Conservation (phyloP, 2,113 vertebrate genomes). For the Campylorhamphus procurvoides region DNA sequence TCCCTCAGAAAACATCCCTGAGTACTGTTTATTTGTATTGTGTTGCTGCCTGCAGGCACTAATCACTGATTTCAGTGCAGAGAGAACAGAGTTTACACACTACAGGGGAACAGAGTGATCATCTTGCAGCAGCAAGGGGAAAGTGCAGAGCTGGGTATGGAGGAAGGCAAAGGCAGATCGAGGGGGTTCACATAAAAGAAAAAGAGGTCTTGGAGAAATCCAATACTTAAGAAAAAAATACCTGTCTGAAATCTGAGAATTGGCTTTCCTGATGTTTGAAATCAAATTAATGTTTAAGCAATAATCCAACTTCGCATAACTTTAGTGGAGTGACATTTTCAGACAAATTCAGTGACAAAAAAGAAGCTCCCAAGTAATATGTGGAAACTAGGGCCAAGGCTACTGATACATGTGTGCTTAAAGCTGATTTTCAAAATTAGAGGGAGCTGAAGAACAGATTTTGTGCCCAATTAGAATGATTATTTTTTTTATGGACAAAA, state of each 20-base stretch:
- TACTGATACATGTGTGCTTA: neutral
- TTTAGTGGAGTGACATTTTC: neutral
- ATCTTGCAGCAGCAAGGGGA: neutral
- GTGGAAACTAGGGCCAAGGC: neutral
- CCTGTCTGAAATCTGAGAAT: neutral
- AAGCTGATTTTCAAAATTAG: neutral
- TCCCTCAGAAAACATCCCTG: neutral
- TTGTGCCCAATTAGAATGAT: neutral
- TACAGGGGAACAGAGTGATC: neutral
- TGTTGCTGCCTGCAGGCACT: neutral
- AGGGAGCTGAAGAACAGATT: neutral
- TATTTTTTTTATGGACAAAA: neutral
- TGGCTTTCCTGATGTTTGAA: neutral
- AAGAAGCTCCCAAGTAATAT: neutral
- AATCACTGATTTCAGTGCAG: neutral
- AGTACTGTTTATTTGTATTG: neutral
- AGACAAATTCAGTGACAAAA: neutral
- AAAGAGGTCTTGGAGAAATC: neutral
- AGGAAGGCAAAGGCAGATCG: neutral
- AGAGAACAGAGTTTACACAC: neutral
- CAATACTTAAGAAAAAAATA: neutral
- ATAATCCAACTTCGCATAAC: neutral
- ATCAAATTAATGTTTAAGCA: neutral
- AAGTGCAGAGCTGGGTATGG: neutral
- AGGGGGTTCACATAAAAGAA: neutral